Base-by-base conservation (phyloP, 2,113 vertebrate species). In the Onychorhynchus coronatus region DNA sequence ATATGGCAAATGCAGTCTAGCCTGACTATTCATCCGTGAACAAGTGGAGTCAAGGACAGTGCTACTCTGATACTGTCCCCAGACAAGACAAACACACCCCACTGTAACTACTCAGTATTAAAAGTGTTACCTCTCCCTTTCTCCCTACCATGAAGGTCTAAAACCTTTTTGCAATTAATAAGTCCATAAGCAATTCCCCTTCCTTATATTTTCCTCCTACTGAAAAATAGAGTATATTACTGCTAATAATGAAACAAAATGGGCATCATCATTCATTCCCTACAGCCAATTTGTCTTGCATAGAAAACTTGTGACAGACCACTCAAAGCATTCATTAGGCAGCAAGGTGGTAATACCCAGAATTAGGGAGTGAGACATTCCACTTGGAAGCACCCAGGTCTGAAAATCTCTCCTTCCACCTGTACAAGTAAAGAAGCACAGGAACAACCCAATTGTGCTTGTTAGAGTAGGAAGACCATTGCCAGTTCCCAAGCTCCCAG, bases 151-250 rank as follows among this genome's bases (percentile, higher is more conserved):
- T 49, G 23, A 89, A 74, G n/a, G 59, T 93, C 71, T 95, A 85
- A 95, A 96, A 42, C 53, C 52, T 74, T 81, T 81, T 53, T 87
- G 72, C 95, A 97, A 96, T 97, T 98, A 97, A 94, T 74, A 96
- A 93, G 87, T 88, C 88, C 96, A 88, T 81, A 95, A 56, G 68
- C 84, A 90, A 90, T 71, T 96, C 46, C 59, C 70, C 30, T 92
- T 85, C 33, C 55, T 47, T 74, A 44, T 49, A 65, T 88, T 31
- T 41, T 8, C 27, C 23, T 59, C 52, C 42, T 61, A 79, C 92
- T 97, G 97, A 97, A 98, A 98, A 98, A 97, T 97, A 88, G 92
- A 98, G 95, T 84, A 75, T 66, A 90, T 97, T 96, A 95, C 84
- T 84, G 88, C 77, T 53, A 78, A 97, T 98, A 98, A 98, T 97